These are phyloP conservation scores for Pseudocheirus occidentalis DNA, from an alignment of 2,797 vertebrate species.

Conservation along the genomic window DNA sequence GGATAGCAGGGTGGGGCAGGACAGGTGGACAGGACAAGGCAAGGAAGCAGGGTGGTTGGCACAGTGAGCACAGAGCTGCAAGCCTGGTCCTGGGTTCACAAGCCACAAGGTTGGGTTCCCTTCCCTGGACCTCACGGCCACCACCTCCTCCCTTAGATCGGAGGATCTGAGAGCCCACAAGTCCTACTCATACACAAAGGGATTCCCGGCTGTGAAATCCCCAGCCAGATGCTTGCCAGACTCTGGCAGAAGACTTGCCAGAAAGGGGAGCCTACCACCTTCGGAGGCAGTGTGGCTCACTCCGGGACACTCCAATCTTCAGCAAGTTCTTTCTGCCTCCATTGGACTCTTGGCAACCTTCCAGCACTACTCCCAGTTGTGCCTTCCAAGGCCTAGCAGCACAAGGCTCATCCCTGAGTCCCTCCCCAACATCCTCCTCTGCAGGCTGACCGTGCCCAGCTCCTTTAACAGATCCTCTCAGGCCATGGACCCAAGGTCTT, in stretches of 20 bases:
- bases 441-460: background rate
- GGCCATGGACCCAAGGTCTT: background rate
- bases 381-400: no score
- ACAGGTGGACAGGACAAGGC: background rate
- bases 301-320: background rate
- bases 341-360: background rate
- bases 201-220: background rate
- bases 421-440: background rate
- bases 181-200: background rate
- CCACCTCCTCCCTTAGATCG: fast-evolving
- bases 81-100: fast-evolving
- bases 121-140: background rate
- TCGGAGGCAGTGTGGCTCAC: background rate
- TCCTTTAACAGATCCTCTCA: no score
- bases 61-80: fast-evolving
- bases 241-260: no score
- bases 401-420: background rate
- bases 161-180: background rate
- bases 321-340: background rate
- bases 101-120: fast-evolving
- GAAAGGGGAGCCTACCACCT: background rate
- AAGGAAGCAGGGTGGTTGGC: fast-evolving
- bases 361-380: background rate
- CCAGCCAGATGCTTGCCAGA: background rate
- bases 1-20: no score